phyloP scores from a whole-genome alignment of 2,797 vertebrate species.

The Numenius phaeopus region DNA sequence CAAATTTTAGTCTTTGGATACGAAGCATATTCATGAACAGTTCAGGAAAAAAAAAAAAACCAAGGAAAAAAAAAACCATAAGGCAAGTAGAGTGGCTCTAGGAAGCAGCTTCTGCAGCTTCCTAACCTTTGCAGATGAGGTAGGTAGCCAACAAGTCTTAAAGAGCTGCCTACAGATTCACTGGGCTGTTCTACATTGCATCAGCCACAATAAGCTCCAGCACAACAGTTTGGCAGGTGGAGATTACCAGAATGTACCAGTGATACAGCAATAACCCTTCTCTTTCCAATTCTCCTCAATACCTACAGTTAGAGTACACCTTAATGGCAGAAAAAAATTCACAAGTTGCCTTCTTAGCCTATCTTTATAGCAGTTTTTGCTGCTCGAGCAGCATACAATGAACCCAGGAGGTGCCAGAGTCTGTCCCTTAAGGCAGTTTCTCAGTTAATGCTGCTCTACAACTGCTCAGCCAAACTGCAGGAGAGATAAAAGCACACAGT shows the following conservation, averaged over 20 bases:
- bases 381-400: background rate
- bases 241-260: background rate
- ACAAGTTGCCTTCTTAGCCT: background rate
- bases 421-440: background rate
- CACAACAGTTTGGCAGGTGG: background rate
- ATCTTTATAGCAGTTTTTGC: background rate
- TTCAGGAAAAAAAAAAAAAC: rapidly evolving
- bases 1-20: background rate
- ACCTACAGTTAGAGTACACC: background rate
- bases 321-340: background rate
- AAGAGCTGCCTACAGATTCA: background rate
- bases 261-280: background rate
- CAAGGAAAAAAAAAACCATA: background rate
- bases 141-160: background rate
- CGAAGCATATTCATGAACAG: background rate
- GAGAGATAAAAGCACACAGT: background rate
- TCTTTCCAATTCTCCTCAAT: background rate
- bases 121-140: background rate
- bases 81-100: background rate
- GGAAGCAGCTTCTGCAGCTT: background rate
- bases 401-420: background rate
- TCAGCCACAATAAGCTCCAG: background rate
- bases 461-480: background rate
- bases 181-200: background rate
- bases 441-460: background rate